Percentiles rank a stretch among this genome's conserved stretches.
These are phyloP conservation scores for Otolemur garnettii DNA, from an alignment of 2,113 vertebrate genomes.

Conservation along the genomic window DNA sequence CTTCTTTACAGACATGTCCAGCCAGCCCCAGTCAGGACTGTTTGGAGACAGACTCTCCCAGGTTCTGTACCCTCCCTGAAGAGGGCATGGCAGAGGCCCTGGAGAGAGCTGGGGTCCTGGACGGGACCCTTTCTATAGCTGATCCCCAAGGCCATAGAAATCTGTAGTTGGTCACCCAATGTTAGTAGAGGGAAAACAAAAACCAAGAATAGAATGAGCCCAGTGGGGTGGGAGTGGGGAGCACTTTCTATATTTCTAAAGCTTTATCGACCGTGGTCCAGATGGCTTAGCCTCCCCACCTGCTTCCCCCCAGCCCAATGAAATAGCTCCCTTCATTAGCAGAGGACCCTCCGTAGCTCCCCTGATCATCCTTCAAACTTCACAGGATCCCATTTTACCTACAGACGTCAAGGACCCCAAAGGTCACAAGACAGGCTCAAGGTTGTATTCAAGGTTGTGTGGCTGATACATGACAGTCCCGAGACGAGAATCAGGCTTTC, in stretches of 20 bases:
- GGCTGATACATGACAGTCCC: not conserved
- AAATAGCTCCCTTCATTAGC: not conserved
- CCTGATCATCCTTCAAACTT: not conserved
- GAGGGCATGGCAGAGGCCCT: not conserved
- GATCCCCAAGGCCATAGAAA: not conserved
- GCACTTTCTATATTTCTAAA: not conserved
- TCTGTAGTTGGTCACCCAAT: not conserved
- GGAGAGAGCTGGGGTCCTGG: not conserved
- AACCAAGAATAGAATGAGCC: not conserved
- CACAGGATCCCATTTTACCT: not conserved
- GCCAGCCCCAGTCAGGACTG: not conserved
- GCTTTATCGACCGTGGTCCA: not conserved
- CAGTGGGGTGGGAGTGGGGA: not conserved
- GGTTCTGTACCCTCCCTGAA: not conserved
- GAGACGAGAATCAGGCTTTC: conserved; percentile 10
- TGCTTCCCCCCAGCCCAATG: not conserved
- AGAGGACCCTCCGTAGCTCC: not conserved
- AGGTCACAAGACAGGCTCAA: not conserved
- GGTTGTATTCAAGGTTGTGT: not conserved
- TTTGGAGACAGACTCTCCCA: not conserved
- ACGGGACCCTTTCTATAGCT: not conserved
- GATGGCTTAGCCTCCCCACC: not conserved
- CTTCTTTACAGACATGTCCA: not conserved
- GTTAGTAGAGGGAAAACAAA: not conserved
- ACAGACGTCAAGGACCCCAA: not conserved